Conservation (phyloP, 2,888 invertebrate genomes). For the Xestia xanthographa region DNA sequence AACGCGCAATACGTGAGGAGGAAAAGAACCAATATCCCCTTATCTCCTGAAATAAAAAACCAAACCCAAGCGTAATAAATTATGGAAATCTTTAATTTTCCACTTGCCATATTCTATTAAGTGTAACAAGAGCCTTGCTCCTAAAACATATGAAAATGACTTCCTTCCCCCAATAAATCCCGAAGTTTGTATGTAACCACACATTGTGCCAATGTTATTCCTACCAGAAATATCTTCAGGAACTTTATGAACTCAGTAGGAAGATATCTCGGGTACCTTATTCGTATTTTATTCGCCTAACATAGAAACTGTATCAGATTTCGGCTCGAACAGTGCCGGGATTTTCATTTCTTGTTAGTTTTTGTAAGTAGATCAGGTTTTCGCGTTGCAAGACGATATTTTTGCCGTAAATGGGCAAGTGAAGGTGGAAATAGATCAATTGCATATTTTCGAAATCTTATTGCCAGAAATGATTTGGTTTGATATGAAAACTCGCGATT, state of each 20-base stretch:
- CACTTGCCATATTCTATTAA: slow-evolving; percentile 1
- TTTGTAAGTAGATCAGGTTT: slow-evolving; percentile 27
- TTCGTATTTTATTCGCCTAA: slow-evolving; percentile 29
- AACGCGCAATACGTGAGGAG: not conserved
- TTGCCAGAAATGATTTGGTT: not conserved
- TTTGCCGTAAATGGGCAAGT: not conserved
- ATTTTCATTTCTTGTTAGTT: slow-evolving; percentile 32
- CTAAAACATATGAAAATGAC: not conserved
- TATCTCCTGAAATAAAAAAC: slow-evolving; percentile 1
- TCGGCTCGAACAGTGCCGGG: not conserved
- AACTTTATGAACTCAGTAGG: slow-evolving; percentile 49
- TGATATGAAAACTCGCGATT: no score
- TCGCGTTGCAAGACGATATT: slow-evolving; percentile 5
- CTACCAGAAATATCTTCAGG: slow-evolving; percentile 41
- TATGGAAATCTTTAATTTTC: slow-evolving; percentile 30
- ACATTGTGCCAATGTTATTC: slow-evolving; percentile 24
- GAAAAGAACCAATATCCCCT: not conserved
- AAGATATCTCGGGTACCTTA: slow-evolving; percentile 24
- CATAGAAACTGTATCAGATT: slow-evolving; percentile 44
- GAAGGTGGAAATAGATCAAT: not conserved
- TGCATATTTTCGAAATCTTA: not conserved
- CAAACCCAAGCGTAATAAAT: not conserved
- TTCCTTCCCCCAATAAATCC: slow-evolving; percentile 37
- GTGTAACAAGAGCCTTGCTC: not conserved
- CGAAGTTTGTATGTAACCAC: slow-evolving; percentile 21